A percentile compares a stretch with the other conserved stretches of the same genome.
Conservation (phyloP, 2,888 invertebrate species). For the Trissolcus japonicus region DNA sequence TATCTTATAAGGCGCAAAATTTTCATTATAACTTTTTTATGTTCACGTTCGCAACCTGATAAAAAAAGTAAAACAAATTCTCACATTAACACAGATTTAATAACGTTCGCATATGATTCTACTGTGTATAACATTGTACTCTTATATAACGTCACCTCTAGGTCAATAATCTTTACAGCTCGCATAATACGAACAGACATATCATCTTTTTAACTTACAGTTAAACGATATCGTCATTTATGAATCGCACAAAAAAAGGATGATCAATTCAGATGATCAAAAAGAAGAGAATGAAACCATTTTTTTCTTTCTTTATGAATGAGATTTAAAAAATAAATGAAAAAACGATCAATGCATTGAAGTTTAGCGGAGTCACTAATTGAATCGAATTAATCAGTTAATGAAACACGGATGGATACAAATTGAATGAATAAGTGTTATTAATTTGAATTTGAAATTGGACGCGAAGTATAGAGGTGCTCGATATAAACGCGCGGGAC, state of each 20-base stretch:
- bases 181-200: conserved; percentile 3
- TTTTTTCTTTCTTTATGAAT: no score
- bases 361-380: background rate
- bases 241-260: background rate
- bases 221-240: background rate
- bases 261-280: no score
- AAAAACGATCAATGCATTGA: background rate
- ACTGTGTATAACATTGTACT: background rate
- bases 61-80: conserved; percentile 32
- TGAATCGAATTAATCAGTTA: conserved; percentile 2
- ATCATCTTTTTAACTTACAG: background rate
- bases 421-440: conserved; percentile 15
- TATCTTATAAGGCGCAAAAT: conserved; percentile 35
- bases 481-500: conserved; percentile 15
- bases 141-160: conserved; percentile 31
- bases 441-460: conserved; percentile 35
- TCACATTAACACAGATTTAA: conserved; percentile 47
- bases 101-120: conserved; percentile 23
- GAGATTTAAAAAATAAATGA: no score
- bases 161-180: conserved; percentile 40
- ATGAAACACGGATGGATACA: conserved; percentile 2
- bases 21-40: conserved; percentile 34
- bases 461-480: background rate
- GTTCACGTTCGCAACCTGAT: conserved; percentile 1
- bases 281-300: no score